Evolutionary conservation across 2,113 vertebrate species (phyloP).

Genomic region (Lanius collurio): DNA sequence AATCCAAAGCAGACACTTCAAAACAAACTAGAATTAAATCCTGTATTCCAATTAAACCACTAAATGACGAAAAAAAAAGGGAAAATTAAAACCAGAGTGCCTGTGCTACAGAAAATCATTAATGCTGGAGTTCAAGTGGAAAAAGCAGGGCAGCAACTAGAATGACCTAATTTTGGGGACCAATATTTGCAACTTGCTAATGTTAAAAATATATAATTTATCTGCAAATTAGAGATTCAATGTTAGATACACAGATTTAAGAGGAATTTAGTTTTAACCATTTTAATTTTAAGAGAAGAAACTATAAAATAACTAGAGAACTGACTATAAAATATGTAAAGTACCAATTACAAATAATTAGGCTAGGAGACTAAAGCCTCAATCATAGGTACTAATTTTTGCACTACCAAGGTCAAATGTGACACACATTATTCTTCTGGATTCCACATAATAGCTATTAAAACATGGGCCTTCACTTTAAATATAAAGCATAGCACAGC

Average conservation of each 20-base stretch:
- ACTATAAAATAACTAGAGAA: background rate
- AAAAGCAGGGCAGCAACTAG: slow-evolving; percentile 24
- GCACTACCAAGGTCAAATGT: background rate
- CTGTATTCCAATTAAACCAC: background rate
- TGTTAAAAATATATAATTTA: background rate
- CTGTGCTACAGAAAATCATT: background rate
- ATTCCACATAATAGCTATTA: background rate
- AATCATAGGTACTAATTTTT: background rate
- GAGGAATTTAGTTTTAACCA: background rate
- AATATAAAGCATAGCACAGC: background rate
- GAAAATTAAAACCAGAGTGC: background rate
- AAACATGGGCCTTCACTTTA: background rate
- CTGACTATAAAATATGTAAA: background rate
- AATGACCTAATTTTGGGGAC: slow-evolving; percentile 3
- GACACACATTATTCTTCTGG: background rate
- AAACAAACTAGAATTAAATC: background rate
- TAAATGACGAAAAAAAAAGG: background rate
- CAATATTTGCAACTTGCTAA: background rate
- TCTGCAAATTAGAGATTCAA: background rate
- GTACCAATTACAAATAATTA: background rate
- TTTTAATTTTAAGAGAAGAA: background rate
- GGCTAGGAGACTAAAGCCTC: background rate
- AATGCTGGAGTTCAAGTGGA: background rate
- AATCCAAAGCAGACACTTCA: no score
- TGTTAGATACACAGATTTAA: background rate